phyloP scores from a whole-genome alignment of 2,113 vertebrate species.

The Malurus melanocephalus region DNA sequence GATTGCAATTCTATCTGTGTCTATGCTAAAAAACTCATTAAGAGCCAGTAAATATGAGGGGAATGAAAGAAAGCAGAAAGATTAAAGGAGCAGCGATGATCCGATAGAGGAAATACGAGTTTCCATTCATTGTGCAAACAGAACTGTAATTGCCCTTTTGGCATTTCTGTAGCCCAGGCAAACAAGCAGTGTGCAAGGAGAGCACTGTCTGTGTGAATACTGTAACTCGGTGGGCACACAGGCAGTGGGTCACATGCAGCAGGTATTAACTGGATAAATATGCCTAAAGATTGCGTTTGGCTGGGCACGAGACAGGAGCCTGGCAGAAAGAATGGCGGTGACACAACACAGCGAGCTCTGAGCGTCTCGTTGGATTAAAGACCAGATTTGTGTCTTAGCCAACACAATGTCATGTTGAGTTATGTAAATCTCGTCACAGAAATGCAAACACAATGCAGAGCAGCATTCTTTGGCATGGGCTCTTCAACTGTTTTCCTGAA shows the following conservation, averaged over 20 bases:
- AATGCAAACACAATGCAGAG: conserved; percentile 73
- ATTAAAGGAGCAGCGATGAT: neutral
- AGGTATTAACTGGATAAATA: conserved; percentile 56
- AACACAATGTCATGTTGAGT: conserved; percentile 78
- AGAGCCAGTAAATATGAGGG: neutral
- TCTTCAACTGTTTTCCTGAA: conserved; percentile 59
- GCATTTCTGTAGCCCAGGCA: neutral
- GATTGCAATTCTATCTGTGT: neutral
- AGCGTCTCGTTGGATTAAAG: conserved; percentile 73
- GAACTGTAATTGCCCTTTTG: neutral
- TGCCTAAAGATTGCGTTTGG: conserved; percentile 22
- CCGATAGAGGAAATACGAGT: neutral
- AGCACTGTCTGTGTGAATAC: neutral
- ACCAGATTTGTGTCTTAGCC: conserved; percentile 72
- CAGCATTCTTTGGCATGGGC: conserved; percentile 44
- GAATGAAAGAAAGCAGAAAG: neutral
- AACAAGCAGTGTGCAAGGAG: neutral
- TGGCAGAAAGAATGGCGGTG: conserved; percentile 63
- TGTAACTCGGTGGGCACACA: neutral
- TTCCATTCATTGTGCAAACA: conserved; percentile 15
- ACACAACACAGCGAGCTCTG: conserved; percentile 58
- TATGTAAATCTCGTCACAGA: conserved; percentile 77
- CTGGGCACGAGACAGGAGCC: conserved; percentile 31
- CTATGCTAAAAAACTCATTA: conserved; percentile 37
- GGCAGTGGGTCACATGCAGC: neutral